phyloP scores from a whole-genome alignment of 2,113 vertebrate species.

The Esox niger region DNA sequence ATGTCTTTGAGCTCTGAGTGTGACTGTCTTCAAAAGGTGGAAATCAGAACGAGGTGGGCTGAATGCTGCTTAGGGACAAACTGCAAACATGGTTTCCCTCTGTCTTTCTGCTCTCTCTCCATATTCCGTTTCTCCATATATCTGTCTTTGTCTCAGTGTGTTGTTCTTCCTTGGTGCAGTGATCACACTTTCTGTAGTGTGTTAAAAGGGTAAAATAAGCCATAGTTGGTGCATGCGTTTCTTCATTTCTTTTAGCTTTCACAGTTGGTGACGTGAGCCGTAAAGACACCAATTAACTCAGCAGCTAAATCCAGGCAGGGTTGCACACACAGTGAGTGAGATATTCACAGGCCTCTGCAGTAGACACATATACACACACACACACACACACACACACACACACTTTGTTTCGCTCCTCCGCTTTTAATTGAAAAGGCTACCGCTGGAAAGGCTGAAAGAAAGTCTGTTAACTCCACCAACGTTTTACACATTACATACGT shows the following conservation, averaged over 20 bases:
- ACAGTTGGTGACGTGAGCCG: slow-evolving; percentile 2
- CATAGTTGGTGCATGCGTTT: neutral
- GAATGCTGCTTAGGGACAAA: neutral
- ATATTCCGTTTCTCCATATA: neutral
- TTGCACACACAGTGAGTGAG: neutral
- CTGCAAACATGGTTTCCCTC: neutral
- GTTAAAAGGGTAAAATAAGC: neutral
- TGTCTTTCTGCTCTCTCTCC: neutral
- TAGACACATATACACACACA: neutral
- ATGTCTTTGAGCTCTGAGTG: neutral
- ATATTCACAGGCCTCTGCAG: neutral
- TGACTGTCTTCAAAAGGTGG: neutral
- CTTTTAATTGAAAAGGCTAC: too few relatives aligned
- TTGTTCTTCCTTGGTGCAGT: neutral
- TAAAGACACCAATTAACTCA: slow-evolving; percentile 9
- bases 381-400: neutral
- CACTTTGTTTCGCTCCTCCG: too few relatives aligned
- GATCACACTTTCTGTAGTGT: slow-evolving; percentile 4
- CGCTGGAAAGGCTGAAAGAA: too few relatives aligned
- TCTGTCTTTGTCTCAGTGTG: neutral
- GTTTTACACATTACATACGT: too few relatives aligned
- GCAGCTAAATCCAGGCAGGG: neutral
- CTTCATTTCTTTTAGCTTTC: neutral
- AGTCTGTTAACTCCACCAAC: too few relatives aligned
- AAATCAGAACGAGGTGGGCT: neutral